Conservation (phyloP, 2,888 invertebrate genomes). For the Polietes domitor region DNA sequence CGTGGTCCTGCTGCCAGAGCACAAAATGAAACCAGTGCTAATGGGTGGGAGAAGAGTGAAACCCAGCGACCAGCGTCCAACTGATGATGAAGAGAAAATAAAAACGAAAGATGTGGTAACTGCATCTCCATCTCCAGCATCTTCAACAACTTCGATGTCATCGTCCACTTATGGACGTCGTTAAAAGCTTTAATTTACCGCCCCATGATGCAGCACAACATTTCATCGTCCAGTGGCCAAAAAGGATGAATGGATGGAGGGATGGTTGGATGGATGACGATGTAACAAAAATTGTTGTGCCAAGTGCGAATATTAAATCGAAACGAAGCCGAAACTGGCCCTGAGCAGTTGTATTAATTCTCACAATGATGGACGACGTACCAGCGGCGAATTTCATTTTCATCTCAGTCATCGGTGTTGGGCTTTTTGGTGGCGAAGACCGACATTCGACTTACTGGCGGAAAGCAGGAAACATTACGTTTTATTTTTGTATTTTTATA, state of each 20-base stretch:
- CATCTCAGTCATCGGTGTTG: neutral
- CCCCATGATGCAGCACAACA: neutral
- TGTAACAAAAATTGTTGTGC: neutral
- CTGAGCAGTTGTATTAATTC: conserved; percentile 19
- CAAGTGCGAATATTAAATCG: neutral
- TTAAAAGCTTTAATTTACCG: neutral
- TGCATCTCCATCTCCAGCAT: conserved; percentile 28
- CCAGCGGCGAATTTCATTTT: neutral
- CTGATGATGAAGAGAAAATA: neutral
- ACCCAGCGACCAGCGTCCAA: too few species aligned
- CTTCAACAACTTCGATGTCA: conserved; percentile 1
- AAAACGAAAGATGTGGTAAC: conserved; percentile 6
- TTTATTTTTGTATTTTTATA: too few species aligned
- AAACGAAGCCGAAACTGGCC: conserved; percentile 12
- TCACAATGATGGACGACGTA: neutral
- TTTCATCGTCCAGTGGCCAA: neutral
- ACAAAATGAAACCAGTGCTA: neutral
- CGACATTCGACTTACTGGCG: neutral
- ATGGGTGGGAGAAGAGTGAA: neutral
- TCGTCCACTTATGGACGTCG: conserved; percentile 7
- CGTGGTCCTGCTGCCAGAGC: neutral
- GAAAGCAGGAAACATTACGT: neutral
- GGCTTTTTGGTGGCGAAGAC: neutral
- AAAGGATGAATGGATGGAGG: too few species aligned
- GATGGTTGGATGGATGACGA: neutral